Evolutionary conservation across 2,888 invertebrate genomes (phyloP).

Genomic region (Rhimphoctona megacephalus): DNA sequence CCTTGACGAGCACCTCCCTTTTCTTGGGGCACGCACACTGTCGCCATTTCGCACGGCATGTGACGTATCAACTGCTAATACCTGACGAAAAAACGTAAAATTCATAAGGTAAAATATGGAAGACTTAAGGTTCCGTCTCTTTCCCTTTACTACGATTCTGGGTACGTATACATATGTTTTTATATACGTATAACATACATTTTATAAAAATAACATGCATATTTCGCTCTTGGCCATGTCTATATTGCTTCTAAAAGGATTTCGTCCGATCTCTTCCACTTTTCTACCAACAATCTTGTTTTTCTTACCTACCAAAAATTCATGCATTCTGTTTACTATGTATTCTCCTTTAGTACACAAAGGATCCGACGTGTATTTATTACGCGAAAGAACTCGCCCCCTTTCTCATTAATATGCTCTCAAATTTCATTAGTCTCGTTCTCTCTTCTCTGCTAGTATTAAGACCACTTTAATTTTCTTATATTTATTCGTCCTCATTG

Average conservation of each 20-base stretch:
- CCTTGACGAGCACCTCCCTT: neutral
- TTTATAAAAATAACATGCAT: neutral
- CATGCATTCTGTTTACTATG: slow-evolving; percentile 14
- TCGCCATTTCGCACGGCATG: slow-evolving; percentile 18
- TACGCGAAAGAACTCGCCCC: slow-evolving; percentile 62
- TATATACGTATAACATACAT: neutral
- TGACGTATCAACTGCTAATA: slow-evolving; percentile 11
- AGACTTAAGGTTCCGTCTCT: neutral
- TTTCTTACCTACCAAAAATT: slow-evolving; percentile 8
- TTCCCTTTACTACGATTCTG: neutral
- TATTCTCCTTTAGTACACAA: slow-evolving; percentile 1
- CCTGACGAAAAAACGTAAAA: neutral
- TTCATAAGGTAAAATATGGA: neutral
- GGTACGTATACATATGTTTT: neutral
- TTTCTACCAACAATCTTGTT: neutral
- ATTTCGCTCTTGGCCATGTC: slow-evolving; percentile 30
- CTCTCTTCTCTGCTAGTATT: slow-evolving; percentile 53
- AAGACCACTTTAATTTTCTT: slow-evolving; percentile 24
- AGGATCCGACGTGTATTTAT: slow-evolving; percentile 11
- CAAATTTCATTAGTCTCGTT: slow-evolving; percentile 48
- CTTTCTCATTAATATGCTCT: slow-evolving; percentile 19
- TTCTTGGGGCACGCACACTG: slow-evolving; percentile 12
- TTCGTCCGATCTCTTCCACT: neutral
- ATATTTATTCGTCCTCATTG: neutral
- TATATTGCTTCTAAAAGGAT: slow-evolving; percentile 26